A percentile compares a stretch with the other conserved stretches of the same genome.
Evolutionary conservation across 2,888 invertebrate genomes (phyloP).

Genomic region (Endomychus coccineus): DNA sequence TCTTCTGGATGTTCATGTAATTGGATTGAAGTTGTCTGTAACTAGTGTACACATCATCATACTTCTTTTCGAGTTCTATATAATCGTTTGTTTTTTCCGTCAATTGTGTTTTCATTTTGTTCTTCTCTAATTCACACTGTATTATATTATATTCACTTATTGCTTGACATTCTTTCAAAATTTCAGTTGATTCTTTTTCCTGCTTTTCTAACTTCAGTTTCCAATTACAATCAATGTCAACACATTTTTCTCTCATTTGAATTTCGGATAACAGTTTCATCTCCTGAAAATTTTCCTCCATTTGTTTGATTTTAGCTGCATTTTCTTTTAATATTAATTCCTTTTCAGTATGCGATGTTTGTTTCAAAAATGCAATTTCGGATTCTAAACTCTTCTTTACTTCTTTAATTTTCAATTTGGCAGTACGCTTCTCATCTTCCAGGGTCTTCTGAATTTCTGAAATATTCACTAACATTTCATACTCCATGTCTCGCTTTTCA

Average conservation of each 20-base stretch:
- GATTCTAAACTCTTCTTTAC: constrained; percentile 22
- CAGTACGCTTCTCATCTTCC: constrained; percentile 30
- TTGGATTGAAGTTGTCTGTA: constrained; percentile 17
- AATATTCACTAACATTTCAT: constrained; percentile 34
- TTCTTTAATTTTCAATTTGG: constrained; percentile 25
- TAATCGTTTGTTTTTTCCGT: constrained; percentile 23
- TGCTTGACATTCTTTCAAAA: constrained; percentile 49
- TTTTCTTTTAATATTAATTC: constrained; percentile 23
- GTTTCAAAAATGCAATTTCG: constrained; percentile 29
- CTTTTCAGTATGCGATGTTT: constrained; percentile 36
- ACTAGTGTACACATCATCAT: constrained; percentile 15
- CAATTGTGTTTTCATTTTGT: constrained; percentile 34
- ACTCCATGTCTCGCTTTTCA: constrained; percentile 35
- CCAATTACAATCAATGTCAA: constrained; percentile 42
- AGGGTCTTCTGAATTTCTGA: constrained; percentile 29
- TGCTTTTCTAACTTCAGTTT: constrained; percentile 43
- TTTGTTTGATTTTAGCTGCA: constrained; percentile 38
- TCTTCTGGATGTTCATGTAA: constrained; percentile 16
- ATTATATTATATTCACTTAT: constrained; percentile 50
- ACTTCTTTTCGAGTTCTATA: constrained; percentile 21
- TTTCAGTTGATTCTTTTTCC: constrained; percentile 43
- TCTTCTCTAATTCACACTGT: constrained; percentile 49
- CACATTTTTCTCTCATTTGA: constrained; percentile 43
- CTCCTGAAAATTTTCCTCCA: constrained; percentile 39
- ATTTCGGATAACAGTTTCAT: constrained; percentile 38